Evolutionary conservation across 2,797 vertebrate genomes (phyloP).

Genomic region (Lycodopsis pacificus): DNA sequence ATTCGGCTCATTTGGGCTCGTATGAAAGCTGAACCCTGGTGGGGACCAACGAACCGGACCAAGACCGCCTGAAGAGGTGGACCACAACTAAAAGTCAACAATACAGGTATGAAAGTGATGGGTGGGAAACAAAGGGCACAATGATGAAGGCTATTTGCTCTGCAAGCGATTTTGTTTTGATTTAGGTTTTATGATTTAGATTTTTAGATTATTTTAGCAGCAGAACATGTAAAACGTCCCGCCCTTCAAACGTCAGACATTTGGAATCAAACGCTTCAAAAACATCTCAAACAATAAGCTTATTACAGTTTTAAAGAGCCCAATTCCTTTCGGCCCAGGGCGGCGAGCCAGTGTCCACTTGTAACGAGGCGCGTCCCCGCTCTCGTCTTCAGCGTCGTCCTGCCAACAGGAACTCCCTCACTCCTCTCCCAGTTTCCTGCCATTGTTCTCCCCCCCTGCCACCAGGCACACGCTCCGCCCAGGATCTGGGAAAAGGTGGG

Average conservation of each 20-base stretch:
- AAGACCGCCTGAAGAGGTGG: not conserved
- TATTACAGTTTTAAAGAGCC: constrained; percentile 54
- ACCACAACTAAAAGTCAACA: not conserved
- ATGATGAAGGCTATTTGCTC: constrained; percentile 1
- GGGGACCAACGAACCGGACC: not conserved
- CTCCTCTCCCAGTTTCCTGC: constrained; percentile 84
- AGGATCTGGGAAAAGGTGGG: constrained; percentile 86
- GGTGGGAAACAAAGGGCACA: not conserved
- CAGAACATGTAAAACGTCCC: constrained; percentile 20
- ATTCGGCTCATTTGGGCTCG: too few species aligned
- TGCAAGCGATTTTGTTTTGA: constrained; percentile 10
- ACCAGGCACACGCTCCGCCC: constrained; percentile 73
- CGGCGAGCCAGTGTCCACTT: constrained; percentile 57
- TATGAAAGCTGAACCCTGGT: not conserved
- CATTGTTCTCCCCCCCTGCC: constrained; percentile 79
- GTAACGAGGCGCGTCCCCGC: constrained; percentile 37
- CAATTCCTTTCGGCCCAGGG: constrained; percentile 60
- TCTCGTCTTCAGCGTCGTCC: constrained; percentile 64
- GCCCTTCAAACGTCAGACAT: constrained; percentile 35
- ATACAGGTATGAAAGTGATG: not conserved
- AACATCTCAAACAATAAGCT: constrained; percentile 63
- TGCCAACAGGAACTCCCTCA: constrained; percentile 82
- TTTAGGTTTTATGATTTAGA: not conserved
- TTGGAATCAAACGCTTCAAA: constrained; percentile 37
- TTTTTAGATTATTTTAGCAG: not conserved